These are phyloP conservation scores for Laticauda laticaudata DNA, from an alignment of 2,113 vertebrate species.

Conservation along the genomic window DNA sequence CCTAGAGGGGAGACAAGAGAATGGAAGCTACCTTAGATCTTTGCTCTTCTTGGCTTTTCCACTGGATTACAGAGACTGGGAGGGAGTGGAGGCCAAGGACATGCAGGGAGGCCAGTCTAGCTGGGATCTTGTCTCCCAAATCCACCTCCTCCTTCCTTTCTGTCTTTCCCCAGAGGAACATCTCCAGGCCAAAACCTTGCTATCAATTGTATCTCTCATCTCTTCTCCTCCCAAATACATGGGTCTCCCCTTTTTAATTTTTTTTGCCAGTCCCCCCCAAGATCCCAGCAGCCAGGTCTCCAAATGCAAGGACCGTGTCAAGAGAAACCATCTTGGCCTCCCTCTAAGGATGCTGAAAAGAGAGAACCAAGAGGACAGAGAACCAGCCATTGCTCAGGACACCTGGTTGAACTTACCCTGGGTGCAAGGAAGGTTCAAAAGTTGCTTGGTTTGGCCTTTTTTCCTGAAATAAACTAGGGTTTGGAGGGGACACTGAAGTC, in stretches of 20 bases:
- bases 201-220: too few relatives aligned
- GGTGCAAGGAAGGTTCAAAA: background rate
- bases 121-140: constrained; percentile 1
- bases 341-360: background rate
- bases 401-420: background rate
- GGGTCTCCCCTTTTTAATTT: background rate
- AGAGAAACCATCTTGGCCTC: background rate
- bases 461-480: background rate
- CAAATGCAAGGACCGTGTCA: background rate
- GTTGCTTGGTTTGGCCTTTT: background rate
- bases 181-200: background rate
- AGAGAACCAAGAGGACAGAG: background rate
- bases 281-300: background rate
- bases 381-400: background rate
- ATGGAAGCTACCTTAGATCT: constrained; percentile 30
- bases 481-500: background rate
- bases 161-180: background rate
- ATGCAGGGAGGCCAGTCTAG: background rate
- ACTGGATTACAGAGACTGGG: too few relatives aligned
- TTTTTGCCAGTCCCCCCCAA: background rate
- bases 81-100: background rate
- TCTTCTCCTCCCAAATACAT: rapidly evolving
- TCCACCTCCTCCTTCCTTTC: background rate
- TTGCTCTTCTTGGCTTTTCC: background rate
- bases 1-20: constrained; percentile 16